Evolutionary conservation across 1,140 invertebrate genomes (phyloP).

Genomic region (Heliconius nattereri): DNA sequence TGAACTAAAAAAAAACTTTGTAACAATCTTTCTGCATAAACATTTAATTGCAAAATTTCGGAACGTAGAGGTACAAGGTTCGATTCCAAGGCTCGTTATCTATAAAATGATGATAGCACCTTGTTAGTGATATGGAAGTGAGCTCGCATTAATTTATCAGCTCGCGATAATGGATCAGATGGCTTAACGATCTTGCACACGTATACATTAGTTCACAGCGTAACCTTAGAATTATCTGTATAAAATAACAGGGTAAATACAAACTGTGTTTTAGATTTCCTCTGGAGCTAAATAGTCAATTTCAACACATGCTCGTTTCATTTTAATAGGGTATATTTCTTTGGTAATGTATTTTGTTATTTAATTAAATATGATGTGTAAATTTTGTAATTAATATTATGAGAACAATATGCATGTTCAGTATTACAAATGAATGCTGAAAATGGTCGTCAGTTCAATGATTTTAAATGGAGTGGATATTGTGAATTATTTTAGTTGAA

Average conservation of each 20-base stretch:
- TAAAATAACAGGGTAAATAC: conserved; percentile 1
- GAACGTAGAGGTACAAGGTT: not conserved
- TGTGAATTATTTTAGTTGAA: no score
- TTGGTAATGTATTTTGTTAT: not conserved
- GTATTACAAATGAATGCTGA: no score
- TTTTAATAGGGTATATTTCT: not conserved
- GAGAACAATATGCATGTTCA: no score
- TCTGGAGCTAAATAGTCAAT: not conserved
- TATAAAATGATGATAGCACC: conserved; percentile 3
- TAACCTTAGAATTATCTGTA: conserved; percentile 1
- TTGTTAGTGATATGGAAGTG: conserved; percentile 23
- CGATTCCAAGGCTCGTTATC: not conserved
- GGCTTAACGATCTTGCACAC: conserved; percentile 27
- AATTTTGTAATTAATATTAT: no score
- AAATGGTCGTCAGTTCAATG: no score
- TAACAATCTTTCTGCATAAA: not conserved
- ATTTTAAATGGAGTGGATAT: no score
- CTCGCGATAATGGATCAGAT: conserved; percentile 26
- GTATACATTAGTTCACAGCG: conserved; percentile 13
- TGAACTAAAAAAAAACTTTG: no score
- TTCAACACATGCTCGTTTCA: not conserved
- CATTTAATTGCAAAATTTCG: not conserved
- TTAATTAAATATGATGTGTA: no score
- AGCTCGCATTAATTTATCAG: conserved; percentile 35
- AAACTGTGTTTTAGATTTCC: not conserved